phyloP scores from a whole-genome alignment of 2,797 vertebrate species.

The Carduelis carduelis region DNA sequence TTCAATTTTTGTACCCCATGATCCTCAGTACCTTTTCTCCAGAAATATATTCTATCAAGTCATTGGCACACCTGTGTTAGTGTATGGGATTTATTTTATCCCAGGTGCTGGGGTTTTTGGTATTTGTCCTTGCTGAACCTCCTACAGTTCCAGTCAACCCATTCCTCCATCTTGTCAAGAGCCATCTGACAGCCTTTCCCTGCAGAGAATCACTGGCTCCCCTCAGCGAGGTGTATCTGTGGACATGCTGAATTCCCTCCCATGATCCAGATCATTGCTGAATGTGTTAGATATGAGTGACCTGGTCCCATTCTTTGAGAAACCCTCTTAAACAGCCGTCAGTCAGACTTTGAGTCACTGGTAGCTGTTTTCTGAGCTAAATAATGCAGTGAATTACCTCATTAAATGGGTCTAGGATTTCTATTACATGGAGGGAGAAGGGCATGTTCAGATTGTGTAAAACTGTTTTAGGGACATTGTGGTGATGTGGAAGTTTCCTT shows the following conservation, averaged over 20 bases:
- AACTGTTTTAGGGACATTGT: neutral
- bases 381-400: neutral
- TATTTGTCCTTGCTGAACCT: neutral
- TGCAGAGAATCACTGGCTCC: neutral
- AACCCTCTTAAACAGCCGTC: neutral
- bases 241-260: neutral
- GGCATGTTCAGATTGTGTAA: neutral
- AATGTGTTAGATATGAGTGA: neutral
- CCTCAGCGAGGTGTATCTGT: neutral
- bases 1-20: neutral
- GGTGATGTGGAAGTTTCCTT: neutral
- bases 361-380: neutral
- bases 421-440: neutral
- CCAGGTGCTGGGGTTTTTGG: accelerated
- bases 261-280: neutral
- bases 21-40: neutral
- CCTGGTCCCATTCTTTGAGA: neutral
- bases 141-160: neutral
- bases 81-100: neutral
- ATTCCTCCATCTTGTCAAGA: neutral
- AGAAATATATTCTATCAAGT: neutral
- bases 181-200: neutral
- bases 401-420: neutral
- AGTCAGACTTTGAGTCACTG: neutral
- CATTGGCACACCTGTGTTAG: accelerated